Evolutionary conservation across 2,888 invertebrate genomes (phyloP), one percentile per base, ranked within the genome.

Genomic region (Rhabditophanes sp.): DNA sequence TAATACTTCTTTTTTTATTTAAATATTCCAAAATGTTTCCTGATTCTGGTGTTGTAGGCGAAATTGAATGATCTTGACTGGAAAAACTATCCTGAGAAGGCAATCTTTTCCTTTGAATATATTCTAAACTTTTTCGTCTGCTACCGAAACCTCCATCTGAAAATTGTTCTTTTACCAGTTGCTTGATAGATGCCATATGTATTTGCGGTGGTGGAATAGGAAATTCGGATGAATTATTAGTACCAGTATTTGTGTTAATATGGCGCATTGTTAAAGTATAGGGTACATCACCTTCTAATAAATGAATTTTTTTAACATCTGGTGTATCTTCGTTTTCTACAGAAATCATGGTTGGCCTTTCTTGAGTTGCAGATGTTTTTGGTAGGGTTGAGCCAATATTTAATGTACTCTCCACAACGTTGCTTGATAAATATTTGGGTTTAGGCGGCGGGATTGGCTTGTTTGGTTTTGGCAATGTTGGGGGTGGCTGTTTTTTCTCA

Each of bases 251-350:
- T 12, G 22, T n/a, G 3, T 29, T 25, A 4, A 59, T 44, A 56
- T 41, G 59, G 16, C 65, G 39, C 45, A 65, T 48, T 9, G 64
- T 65, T 19, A 65, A 40, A 2, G 65, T 60, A 39, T 65, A 65
- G 4, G 65, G 65, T 12, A 65, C 37, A 16, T 30, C 35, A 4
- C 36, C 39, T 17, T 43, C 46, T 15, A 49, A 39, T 17, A 53
- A 22, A 22, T 49, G 49, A 1, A 53, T 31, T 37, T 35, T 59
- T 47, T 27, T 53, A 42, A 37, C 50, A 40, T 30, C 45, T 43
- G 33, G 64, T 18, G 40, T 39, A 22, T 65, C 64, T 21, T 56
- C 64, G 22, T 48, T 44, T 35, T 57, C 50, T 3, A 63, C 54
- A 3, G 62, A 57, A 30, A 63, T 63, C 22, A 53, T 23, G 5